Evolutionary conservation across 1,140 invertebrate species (phyloP), one percentile per base, ranked within the genome.

Genomic region (Drosophila nasuta): DNA sequence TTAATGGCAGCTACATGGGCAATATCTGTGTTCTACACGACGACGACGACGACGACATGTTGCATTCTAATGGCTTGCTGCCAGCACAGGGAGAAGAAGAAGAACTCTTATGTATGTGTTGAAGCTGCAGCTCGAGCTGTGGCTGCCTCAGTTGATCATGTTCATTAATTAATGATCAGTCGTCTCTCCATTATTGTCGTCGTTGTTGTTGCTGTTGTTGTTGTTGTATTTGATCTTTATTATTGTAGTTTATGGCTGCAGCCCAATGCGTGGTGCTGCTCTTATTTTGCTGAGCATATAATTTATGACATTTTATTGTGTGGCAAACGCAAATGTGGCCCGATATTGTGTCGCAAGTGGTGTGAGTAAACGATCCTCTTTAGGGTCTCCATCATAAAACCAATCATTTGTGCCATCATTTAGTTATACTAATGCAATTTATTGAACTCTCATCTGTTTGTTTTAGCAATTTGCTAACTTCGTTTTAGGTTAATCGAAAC

Each of bases 251-350:
- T 88, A 88, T 83, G 85, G 75, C 82, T 88, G 83, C 20, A 25
- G 48, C 71, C 79, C 79, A 73, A 74, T 69, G 85, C 83, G 80
- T 70, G 82, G 77, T 83, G 83, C 80, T 83, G 83, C 83, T 87
- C 71, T 79, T 72, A 63, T 71, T 72, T 72, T 54, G 17, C 58
- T 69, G 58, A 87, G 79, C 82, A 70, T 77, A 65, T 89, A 83
- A 88, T 88, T 88, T 89, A 88, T 88, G 85, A 76, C 85, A 83
- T 89, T 88, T 89, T 83, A 83, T 88, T 89, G 83, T 89, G 83
- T 77, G 80, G 83, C 83, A 80, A 57, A 88, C 43, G 76, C 80
- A 82, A 88, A 80, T 87, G 64, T 72, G 51, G 51, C 75, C 51
- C 38, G 63, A 25, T 51, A 7, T 30, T 33, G 49, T 41, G 43